Evolutionary conservation across 1,140 invertebrate species (phyloP).

Genomic region (Eciton burchellii): DNA sequence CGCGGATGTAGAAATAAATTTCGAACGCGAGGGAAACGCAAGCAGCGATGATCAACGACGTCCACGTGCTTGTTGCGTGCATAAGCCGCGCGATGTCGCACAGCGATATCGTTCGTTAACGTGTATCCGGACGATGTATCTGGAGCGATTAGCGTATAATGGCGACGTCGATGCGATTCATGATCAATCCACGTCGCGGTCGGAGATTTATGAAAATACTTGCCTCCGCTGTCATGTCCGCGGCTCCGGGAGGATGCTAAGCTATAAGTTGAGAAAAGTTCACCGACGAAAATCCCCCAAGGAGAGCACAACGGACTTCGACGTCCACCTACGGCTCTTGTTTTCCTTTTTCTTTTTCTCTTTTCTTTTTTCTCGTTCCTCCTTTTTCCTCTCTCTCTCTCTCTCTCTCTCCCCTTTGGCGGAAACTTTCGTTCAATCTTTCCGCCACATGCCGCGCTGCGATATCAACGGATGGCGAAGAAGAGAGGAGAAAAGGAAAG

Average conservation of each 20-base stretch:
- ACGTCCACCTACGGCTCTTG: conserved; percentile 43
- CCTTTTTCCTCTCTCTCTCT: neutral
- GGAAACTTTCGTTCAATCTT: conserved; percentile 66
- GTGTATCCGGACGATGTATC: conserved; percentile 52
- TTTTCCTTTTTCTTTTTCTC: neutral
- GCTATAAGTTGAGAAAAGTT: conserved; percentile 62
- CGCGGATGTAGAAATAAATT: neutral
- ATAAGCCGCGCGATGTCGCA: conserved; percentile 6
- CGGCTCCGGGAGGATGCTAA: conserved; percentile 49
- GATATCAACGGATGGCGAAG: conserved; percentile 60
- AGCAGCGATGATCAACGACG: neutral
- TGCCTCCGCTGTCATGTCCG: conserved; percentile 59
- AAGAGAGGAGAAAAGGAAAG: neutral
- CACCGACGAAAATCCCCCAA: conserved; percentile 30
- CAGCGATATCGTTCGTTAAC: conserved; percentile 49
- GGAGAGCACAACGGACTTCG: conserved; percentile 45
- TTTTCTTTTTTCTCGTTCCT: neutral
- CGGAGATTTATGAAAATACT: conserved; percentile 72
- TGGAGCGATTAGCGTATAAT: conserved; percentile 57
- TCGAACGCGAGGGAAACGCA: neutral
- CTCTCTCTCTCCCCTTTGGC: conserved; percentile 27
- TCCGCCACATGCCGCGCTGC: conserved; percentile 49
- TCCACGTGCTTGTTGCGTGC: neutral
- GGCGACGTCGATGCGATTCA: conserved; percentile 56
- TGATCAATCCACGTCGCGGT: conserved; percentile 59